Conservation (phyloP, 1,140 invertebrate species). For the Pectinophora gossypiella region DNA sequence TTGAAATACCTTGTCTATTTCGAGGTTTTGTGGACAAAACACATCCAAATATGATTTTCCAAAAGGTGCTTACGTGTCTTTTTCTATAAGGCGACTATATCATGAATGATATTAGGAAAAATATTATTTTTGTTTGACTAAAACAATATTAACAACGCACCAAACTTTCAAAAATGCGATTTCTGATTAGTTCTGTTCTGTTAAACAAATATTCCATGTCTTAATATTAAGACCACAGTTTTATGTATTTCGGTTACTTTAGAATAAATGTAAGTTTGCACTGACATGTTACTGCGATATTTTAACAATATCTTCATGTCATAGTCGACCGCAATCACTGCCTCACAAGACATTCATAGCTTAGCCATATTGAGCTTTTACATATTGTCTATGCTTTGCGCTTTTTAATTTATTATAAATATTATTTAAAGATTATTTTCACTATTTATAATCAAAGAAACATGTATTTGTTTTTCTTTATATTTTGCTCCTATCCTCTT, state of each 20-base stretch:
- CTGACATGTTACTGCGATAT: constrained; percentile 12
- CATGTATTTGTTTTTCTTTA: constrained; percentile 40
- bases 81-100: background rate
- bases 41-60: too few species aligned
- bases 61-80: background rate
- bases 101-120: too few species aligned
- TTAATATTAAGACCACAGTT: constrained; percentile 11
- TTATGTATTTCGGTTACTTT: constrained; percentile 8
- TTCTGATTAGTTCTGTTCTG: background rate
- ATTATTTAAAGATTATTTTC: constrained; percentile 36
- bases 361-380: constrained; percentile 66
- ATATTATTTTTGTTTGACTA: too few species aligned
- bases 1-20: too few species aligned
- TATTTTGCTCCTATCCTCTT: constrained; percentile 46
- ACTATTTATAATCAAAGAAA: constrained; percentile 8
- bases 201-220: background rate
- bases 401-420: constrained; percentile 61
- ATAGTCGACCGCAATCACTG: constrained; percentile 68
- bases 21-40: too few species aligned
- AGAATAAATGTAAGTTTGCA: constrained; percentile 14
- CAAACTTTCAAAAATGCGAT: background rate
- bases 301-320: constrained; percentile 22
- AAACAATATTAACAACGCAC: too few species aligned
- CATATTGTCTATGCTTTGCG: constrained; percentile 63
- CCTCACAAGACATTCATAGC: constrained; percentile 73